Base-by-base conservation (phyloP, 2,888 invertebrate genomes). In the Colostygia pectinataria region DNA sequence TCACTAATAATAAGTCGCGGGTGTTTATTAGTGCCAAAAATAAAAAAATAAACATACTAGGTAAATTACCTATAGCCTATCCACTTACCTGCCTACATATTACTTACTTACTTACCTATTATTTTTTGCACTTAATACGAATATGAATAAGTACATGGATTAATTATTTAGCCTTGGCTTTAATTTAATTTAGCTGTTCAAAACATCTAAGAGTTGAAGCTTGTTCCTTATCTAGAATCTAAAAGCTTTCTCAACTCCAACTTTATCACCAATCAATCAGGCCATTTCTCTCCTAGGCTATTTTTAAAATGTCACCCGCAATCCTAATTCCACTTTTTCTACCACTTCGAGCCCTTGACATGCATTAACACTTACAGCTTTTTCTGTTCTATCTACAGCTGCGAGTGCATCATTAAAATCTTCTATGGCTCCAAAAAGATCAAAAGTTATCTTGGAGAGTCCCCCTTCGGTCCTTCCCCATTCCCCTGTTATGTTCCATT, bases 311-410 rank as follows among this genome's bases (percentile, higher is more conserved):
- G 83, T 89, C 88, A 88, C 85, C 84, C 86, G 81, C 85, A 81
- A 83, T 77, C 77, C 71, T 69, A 62, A 64, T 60, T 68, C 61
- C 63, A 71, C 74, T 84, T 87, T 83, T 86, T 87, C 80, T 85
- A 74, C 77, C 85, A 86, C 84, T 74, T 72, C 76, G 71, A 85
- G 83, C 82, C 82, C 84, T 86, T 83, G 84, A 88, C 87, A 88
- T 83, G 88, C 83, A 88, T 90, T 89, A 87, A 89, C 89, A 89
- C 89, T 87, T 86, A 86, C 74, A 79, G 81, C 80, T 88, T 89
- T 89, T 89, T 90, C 83, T 81, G 74, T 76, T 65, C 69, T 74
- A 77, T 76, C 71, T 80, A 83, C 89, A 88, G 86, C 86, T 89
- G 87, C 81, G 84, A 74, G 80, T 80, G 82, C 83, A 81, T 88